Conservation (phyloP, 2,113 vertebrate genomes). For the Hirundichthys speculiger region DNA sequence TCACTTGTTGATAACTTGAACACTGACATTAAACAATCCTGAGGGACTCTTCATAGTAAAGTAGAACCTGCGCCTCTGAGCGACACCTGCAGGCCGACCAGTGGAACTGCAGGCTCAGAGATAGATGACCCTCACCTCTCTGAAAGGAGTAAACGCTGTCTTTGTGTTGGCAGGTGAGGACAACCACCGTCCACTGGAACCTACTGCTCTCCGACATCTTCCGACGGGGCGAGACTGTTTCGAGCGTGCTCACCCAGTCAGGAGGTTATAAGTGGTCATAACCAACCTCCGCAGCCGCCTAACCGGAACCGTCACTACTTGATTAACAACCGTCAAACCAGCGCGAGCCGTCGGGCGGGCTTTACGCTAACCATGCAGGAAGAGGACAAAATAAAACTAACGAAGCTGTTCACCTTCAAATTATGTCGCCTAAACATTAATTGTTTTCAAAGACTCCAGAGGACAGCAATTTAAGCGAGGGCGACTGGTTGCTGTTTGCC, state of each 20-base stretch:
- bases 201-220: conserved; percentile 28
- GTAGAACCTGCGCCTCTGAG: background rate
- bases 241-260: background rate
- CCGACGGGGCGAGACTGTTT: too few species aligned
- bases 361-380: background rate
- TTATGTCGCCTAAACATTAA: background rate
- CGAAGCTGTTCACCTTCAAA: background rate
- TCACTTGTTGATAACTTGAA: too few species aligned
- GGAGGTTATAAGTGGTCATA: background rate
- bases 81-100: background rate
- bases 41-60: too few species aligned
- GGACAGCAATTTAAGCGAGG: too few species aligned
- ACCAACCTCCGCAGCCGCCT: too few species aligned
- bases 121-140: conserved; percentile 78
- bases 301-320: background rate
- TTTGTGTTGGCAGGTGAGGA: conserved; percentile 89
- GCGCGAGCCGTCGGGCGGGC: background rate
- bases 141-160: conserved; percentile 87
- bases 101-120: conserved; percentile 4
- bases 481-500: background rate
- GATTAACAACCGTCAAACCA: background rate
- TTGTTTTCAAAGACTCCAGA: background rate
- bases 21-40: background rate
- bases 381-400: background rate
- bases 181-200: conserved; percentile 84